These are phyloP conservation scores for Tympanoctomys barrerae DNA, from an alignment of 2,797 vertebrate genomes.

Conservation along the genomic window DNA sequence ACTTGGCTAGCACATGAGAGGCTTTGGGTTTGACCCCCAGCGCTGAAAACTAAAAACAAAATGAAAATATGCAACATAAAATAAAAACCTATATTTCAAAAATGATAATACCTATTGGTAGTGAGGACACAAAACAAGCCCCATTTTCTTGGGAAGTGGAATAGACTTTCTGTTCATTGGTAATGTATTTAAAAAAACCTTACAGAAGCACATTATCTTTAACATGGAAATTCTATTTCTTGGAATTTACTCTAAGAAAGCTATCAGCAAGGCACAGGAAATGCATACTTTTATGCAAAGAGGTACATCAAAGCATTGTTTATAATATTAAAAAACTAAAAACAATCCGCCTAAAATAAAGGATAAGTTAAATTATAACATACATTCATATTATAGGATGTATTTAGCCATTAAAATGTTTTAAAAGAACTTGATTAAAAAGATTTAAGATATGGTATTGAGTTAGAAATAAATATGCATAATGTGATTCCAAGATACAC, in stretches of 20 bases:
- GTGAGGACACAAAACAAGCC: conserved; percentile 46
- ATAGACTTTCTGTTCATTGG: conserved; percentile 13
- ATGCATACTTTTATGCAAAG: conserved; percentile 16
- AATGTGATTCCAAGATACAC: neutral
- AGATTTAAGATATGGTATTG: conserved; percentile 26
- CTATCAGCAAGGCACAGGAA: conserved; percentile 18
- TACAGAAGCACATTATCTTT: conserved; percentile 33
- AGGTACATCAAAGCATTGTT: neutral
- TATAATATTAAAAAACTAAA: conserved; percentile 44
- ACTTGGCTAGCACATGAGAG: neutral
- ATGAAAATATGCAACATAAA: conserved; percentile 24
- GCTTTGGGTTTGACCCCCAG: neutral
- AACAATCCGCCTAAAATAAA: neutral
- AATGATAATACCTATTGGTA: neutral
- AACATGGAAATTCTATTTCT: conserved; percentile 50
- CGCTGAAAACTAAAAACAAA: neutral
- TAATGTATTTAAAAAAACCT: conserved; percentile 42
- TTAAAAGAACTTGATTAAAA: conserved; percentile 36
- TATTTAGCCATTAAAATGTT: conserved; percentile 18
- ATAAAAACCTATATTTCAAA: conserved; percentile 26
- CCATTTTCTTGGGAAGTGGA: conserved; percentile 1
- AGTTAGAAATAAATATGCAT: conserved; percentile 25
- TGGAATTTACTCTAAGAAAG: conserved; percentile 52
- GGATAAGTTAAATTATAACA: conserved; percentile 5
- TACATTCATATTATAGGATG: neutral